Conservation (phyloP, 2,888 invertebrate genomes). For the Prosopocoilus inquinatus region DNA sequence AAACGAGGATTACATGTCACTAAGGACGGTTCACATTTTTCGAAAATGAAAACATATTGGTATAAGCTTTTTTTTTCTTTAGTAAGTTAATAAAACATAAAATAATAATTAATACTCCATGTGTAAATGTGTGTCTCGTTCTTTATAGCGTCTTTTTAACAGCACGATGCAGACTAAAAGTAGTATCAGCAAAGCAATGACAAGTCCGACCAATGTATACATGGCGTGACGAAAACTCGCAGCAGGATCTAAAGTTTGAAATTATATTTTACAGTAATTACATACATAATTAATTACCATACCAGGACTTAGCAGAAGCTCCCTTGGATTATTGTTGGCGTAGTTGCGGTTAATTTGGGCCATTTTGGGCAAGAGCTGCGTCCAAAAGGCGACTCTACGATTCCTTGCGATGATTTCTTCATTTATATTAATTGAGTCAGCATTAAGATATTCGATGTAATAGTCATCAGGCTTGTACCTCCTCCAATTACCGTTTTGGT, state of each 20-base stretch:
- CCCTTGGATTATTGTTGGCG: slow-evolving; percentile 34
- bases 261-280: not conserved
- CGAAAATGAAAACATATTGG: not conserved
- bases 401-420: slow-evolving; percentile 28
- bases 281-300: slow-evolving; percentile 11
- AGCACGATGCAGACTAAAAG: slow-evolving; percentile 56
- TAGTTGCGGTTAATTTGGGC: slow-evolving; percentile 27
- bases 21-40: too few relatives aligned
- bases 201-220: slow-evolving; percentile 59
- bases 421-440: slow-evolving; percentile 11
- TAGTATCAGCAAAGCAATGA: slow-evolving; percentile 53
- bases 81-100: not conserved
- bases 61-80: not conserved
- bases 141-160: slow-evolving; percentile 49
- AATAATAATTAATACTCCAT: slow-evolving; percentile 30
- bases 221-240: slow-evolving; percentile 60
- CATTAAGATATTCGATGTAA: slow-evolving; percentile 53
- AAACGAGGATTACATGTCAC: too few relatives aligned
- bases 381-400: slow-evolving; percentile 48
- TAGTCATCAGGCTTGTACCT: slow-evolving; percentile 57
- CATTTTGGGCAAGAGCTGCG: slow-evolving; percentile 47
- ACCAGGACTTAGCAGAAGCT: slow-evolving; percentile 40
- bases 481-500: slow-evolving; percentile 58
- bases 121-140: slow-evolving; percentile 41
- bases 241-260: slow-evolving; percentile 42